Base-by-base conservation (phyloP, 2,797 vertebrate species). In the Pseudomugil gertrudae region DNA sequence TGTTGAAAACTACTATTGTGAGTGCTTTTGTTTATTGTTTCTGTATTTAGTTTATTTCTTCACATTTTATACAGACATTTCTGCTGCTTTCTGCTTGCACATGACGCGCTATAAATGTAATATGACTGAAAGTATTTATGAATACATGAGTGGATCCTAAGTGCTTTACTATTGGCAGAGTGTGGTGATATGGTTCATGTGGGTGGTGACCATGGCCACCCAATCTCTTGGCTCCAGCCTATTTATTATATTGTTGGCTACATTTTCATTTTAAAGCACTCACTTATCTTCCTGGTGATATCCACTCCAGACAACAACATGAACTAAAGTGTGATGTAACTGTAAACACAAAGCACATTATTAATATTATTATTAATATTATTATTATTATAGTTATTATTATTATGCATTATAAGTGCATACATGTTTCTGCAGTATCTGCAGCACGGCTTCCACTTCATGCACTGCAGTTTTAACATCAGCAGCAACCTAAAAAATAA, bases 301-400 rank as follows among this genome's bases (percentile, higher is more conserved):
- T 57, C 71, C 57, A 26, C 83, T 84, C 93, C 92, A 94, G 45
- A 93, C 87, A 8, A 72, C 82, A 14, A 91, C 84, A 60, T 92
- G 90, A 67, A 94, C 86, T 66, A 95, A 84, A 36, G 89, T 84
- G 15, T 2, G 79, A 66, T 35, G 74, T 74, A 94, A 17, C 94
- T 95, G 79, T 27, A 80, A 77, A 86, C 9, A 52, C 26, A 68
- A 40, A 48, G 21, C 32, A 38, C 23, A 8, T 55, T 19, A 14
- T 74, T 62, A 8, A 52, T 17, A 11, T 74, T 62, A 72, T 33
- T 21, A 3, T 40, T 27, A 13, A 73, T 63, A 72, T 30, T 24
- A 2, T 40, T 30, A 5, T 6, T 43, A 7, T 54, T n/a, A 11
- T 73, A 59, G 7, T 53, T 15, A 11, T 75, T 61, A 69, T 35